A percentile compares a stretch with the other conserved stretches of the same genome.
These are phyloP conservation scores for Rhynchotus rufescens DNA, from an alignment of 2,797 vertebrate species.

Conservation along the genomic window DNA sequence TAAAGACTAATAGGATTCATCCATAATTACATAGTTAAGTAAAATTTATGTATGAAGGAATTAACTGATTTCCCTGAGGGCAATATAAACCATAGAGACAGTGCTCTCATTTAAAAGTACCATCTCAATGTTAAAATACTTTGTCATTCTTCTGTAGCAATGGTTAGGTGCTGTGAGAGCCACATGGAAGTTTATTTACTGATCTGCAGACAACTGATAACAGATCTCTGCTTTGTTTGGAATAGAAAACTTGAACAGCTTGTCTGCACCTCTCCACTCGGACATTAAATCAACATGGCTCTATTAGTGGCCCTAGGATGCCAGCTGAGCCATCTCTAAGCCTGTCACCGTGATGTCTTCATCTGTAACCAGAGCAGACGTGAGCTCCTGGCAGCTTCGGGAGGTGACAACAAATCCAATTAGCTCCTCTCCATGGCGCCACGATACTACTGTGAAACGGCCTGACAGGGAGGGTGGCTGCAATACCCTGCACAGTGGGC, in stretches of 20 bases:
- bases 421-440: slow-evolving; percentile 95
- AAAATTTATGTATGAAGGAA: slow-evolving; percentile 84
- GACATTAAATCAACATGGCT: slow-evolving; percentile 92
- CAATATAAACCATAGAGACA: slow-evolving; percentile 75
- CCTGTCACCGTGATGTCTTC: slow-evolving; percentile 99
- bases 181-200: slow-evolving; percentile 81
- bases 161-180: slow-evolving; percentile 76
- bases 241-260: slow-evolving; percentile 92
- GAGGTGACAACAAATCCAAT: slow-evolving; percentile 99
- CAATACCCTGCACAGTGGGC: slow-evolving; percentile 81
- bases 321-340: slow-evolving; percentile 98
- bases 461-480: slow-evolving; percentile 85
- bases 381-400: slow-evolving; percentile 94
- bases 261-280: slow-evolving; percentile 89
- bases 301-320: slow-evolving; percentile 95
- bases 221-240: slow-evolving; percentile 84
- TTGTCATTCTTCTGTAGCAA: slow-evolving; percentile 76
- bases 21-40: slow-evolving; percentile 85
- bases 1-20: slow-evolving; percentile 78
- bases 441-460: slow-evolving; percentile 81
- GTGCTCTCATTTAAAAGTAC: slow-evolving; percentile 69
- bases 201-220: slow-evolving; percentile 84
- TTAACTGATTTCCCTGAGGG: slow-evolving; percentile 81
- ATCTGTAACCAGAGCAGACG: slow-evolving; percentile 99
- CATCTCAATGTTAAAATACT: slow-evolving; percentile 73